phyloP scores from a whole-genome alignment of 2,888 invertebrate species.

The Drosophila borealis region DNA sequence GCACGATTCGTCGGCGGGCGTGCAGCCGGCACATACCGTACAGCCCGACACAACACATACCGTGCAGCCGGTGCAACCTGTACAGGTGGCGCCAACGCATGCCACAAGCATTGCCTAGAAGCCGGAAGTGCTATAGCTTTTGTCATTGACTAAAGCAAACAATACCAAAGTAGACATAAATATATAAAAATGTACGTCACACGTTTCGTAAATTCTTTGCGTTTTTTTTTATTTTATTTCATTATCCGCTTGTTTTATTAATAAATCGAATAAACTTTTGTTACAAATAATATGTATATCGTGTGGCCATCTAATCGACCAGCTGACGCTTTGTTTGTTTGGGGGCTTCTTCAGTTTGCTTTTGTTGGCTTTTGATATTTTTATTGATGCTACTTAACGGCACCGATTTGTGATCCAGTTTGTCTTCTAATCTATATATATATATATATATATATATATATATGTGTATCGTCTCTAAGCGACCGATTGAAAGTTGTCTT shows the following conservation, averaged over 20 bases:
- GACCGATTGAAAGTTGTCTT: slow-evolving; percentile 51
- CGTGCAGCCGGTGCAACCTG: slow-evolving; percentile 26
- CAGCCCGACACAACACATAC: slow-evolving; percentile 16
- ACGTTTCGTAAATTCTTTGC: slow-evolving; percentile 31
- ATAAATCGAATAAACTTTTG: slow-evolving; percentile 64
- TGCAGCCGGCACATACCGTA: slow-evolving; percentile 17
- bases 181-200: slow-evolving; percentile 8
- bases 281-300: slow-evolving; percentile 49
- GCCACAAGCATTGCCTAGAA: slow-evolving; percentile 61
- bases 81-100: slow-evolving; percentile 55
- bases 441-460: not conserved
- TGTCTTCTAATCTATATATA: slow-evolving; percentile 38
- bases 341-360: slow-evolving; percentile 2
- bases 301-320: too few species aligned
- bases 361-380: slow-evolving; percentile 57
- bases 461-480: slow-evolving; percentile 13
- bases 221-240: slow-evolving; percentile 7
- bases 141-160: slow-evolving; percentile 34
- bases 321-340: not conserved
- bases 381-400: slow-evolving; percentile 39
- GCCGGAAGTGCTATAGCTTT: slow-evolving; percentile 32
- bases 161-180: slow-evolving; percentile 15
- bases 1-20: slow-evolving; percentile 64
- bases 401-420: slow-evolving; percentile 55
- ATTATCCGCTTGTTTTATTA: slow-evolving; percentile 28